Evolutionary conservation across 2,797 vertebrate genomes (phyloP), one percentile per base, ranked within the genome.

Genomic region (Sebastes matsubarae): DNA sequence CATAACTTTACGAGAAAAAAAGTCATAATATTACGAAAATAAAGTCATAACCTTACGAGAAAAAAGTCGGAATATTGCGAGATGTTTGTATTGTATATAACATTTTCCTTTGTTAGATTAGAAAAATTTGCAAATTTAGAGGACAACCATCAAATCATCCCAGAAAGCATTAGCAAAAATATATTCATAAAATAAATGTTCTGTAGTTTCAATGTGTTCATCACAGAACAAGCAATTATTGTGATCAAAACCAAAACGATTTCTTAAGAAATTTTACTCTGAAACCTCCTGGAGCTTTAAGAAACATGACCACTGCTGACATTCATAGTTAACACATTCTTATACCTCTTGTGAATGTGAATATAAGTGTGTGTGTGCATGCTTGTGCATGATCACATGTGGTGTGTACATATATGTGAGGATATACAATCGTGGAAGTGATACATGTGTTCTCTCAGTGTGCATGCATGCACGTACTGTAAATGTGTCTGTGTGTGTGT

Each of bases 321-420:
- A 42, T 75, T 7, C 57, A 52, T 24, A 24, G 66, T 68, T 66
- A 59, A 54, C 68, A 85, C 63, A 63, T 73, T 74, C 54, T 57
- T 63, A 61, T 69, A 61, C 24, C 27, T 70, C 57, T 29, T 22
- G 27, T 73, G 46, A 34, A 30, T 18, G 20, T 68, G 25, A 34
- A 24, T 18, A 2, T 66, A 5, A 61, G 34, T 46, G n/a, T 34
- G 16, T 69, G 20, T 18, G 3, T 58, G 18, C 8, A 9, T 18
- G 27, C 9, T 6, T 22, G n/a, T 58, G 12, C 13, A 18, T 68
- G 30, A 22, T 10, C n/a, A 32, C 11, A 9, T 69, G 11, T 58
- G 11, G 20, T 50, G n/a, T 60, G 5, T 2, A 30, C 25, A 38
- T 60, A 30, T n/a, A 18, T 38, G 36, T 57, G 52, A 55, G 52